These are phyloP conservation scores for Platycheirus albimanus DNA, from an alignment of 2,888 invertebrate genomes.

Conservation along the genomic window DNA sequence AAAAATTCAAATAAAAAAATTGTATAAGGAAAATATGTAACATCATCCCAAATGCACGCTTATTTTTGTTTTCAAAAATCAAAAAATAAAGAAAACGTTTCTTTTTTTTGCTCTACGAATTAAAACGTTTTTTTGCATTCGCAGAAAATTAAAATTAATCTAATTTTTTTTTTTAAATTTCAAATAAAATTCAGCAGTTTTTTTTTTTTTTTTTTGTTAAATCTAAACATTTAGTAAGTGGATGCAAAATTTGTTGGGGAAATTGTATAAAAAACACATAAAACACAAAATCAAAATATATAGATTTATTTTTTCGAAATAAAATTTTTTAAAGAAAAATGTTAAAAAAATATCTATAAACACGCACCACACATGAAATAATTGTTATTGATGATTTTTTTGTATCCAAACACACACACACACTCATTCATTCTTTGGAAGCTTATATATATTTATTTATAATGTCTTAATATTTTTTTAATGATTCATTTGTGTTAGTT, in stretches of 20 bases:
- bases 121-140: conserved; percentile 58
- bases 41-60: conserved; percentile 73
- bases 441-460: neutral
- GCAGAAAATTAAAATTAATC: conserved; percentile 58
- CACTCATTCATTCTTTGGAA: conserved; percentile 47
- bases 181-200: conserved; percentile 69
- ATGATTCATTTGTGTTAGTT: conserved; percentile 3
- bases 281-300: conserved; percentile 26
- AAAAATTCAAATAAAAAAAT: conserved; percentile 45
- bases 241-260: conserved; percentile 69
- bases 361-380: conserved; percentile 45
- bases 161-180: conserved; percentile 10
- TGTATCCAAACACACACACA: conserved; percentile 16
- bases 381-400: conserved; percentile 17
- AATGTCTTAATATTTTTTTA: conserved; percentile 9
- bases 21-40: conserved; percentile 46
- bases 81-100: conserved; percentile 66
- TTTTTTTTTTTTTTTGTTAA: conserved; percentile 55
- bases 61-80: conserved; percentile 66
- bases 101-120: conserved; percentile 30
- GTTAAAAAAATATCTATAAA: conserved; percentile 46
- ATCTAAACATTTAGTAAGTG: conserved; percentile 72
- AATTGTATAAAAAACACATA: conserved; percentile 40
- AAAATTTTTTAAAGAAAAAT: conserved; percentile 38
- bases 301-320: conserved; percentile 12